Percentiles rank a stretch among this genome's conserved stretches.
phyloP scores from a whole-genome alignment of 2,797 vertebrate genomes.

The Balearica regulorum region DNA sequence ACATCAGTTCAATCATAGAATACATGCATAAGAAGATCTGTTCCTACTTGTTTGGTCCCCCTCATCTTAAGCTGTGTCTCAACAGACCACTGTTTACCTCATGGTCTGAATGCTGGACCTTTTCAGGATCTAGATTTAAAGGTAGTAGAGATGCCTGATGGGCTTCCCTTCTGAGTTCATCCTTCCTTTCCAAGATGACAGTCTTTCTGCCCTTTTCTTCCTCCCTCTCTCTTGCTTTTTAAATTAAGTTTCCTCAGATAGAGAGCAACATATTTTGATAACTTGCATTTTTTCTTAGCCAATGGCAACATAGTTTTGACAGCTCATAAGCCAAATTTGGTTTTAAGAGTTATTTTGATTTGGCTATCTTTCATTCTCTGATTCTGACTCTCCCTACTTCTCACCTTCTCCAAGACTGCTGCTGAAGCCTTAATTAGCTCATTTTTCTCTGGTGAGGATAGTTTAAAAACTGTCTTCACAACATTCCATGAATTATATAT shows the following conservation, averaged over 20 bases:
- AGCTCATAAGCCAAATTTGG: neutral
- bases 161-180: neutral
- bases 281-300: neutral
- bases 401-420: conserved; percentile 4
- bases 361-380: conserved; percentile 12
- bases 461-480: neutral
- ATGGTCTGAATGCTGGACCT: neutral
- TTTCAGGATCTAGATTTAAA: neutral
- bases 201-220: neutral
- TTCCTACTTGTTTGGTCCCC: neutral
- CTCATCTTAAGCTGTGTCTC: neutral
- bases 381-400: conserved; percentile 7
- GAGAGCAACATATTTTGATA: neutral
- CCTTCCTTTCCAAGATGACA: neutral
- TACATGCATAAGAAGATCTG: neutral
- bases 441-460: neutral
- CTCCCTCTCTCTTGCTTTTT: neutral
- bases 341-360: conserved; percentile 26
- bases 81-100: neutral
- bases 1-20: neutral
- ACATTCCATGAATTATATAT: neutral
- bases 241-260: neutral
- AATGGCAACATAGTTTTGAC: neutral
- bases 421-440: neutral
- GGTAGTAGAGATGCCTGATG: neutral